Conservation (phyloP, 1,140 invertebrate genomes). For the Ptiloglossa arizonensis region DNA sequence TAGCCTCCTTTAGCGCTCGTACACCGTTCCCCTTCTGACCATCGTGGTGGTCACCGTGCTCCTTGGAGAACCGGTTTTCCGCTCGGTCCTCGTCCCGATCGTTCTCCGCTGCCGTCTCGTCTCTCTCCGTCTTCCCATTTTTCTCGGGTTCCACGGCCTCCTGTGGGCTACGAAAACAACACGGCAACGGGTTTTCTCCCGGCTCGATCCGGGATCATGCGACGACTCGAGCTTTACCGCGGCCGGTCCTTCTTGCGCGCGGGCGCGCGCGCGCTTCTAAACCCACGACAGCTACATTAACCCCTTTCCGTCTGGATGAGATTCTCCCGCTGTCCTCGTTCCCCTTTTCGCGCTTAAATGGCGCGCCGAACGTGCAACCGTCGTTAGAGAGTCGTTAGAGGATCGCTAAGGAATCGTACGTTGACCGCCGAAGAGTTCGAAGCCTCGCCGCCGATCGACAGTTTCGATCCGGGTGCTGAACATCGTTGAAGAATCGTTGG, state of each 20-base stretch:
- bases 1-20: constrained; percentile 65
- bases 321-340: background rate
- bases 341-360: background rate
- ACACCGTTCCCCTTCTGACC: constrained; percentile 46
- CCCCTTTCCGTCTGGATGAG: background rate
- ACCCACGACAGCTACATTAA: constrained; percentile 47
- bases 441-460: too few species aligned
- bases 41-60: constrained; percentile 58
- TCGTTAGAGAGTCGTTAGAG: too few species aligned
- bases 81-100: constrained; percentile 13
- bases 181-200: constrained; percentile 56
- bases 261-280: constrained; percentile 26
- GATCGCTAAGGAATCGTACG: background rate
- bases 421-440: background rate
- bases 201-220: constrained; percentile 12
- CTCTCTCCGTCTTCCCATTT: constrained; percentile 35
- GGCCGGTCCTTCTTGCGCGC: constrained; percentile 16
- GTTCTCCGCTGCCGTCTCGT: constrained; percentile 14
- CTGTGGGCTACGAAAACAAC: constrained; percentile 66
- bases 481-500: too few species aligned
- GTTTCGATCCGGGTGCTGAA: too few species aligned
- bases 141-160: constrained; percentile 56
- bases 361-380: background rate
- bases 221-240: background rate
- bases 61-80: constrained; percentile 66